Percentiles rank a stretch among this genome's conserved stretches.
phyloP scores from a whole-genome alignment of 2,797 vertebrate species.

The Thamnophis elegans region DNA sequence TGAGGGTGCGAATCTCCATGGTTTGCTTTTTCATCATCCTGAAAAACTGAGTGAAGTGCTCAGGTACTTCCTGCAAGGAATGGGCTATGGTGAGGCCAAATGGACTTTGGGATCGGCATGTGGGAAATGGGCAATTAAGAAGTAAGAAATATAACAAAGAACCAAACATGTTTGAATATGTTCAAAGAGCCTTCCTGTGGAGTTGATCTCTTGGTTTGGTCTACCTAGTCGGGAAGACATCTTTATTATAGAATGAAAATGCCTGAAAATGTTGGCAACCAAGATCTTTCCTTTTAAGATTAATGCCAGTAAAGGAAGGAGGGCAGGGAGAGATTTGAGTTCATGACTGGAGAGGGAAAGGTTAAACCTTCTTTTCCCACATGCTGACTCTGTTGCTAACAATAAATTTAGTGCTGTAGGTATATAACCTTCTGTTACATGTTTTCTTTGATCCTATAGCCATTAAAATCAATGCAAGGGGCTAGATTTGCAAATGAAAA shows the following conservation, averaged over 20 bases:
- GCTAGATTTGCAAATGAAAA: background rate
- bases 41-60: conserved; percentile 87
- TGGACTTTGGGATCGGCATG: background rate
- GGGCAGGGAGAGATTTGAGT: background rate
- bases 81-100: conserved; percentile 95
- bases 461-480: background rate
- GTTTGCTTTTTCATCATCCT: background rate
- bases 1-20: too few relatives aligned
- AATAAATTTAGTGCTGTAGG: background rate
- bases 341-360: background rate
- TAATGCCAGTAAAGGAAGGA: background rate
- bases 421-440: background rate
- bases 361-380: background rate
- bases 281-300: background rate
- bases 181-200: background rate
- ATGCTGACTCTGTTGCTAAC: background rate
- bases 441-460: background rate
- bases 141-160: background rate
- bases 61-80: conserved; percentile 98
- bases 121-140: background rate
- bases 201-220: background rate
- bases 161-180: background rate
- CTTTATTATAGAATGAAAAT: background rate
- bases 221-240: background rate
- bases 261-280: background rate